phyloP scores from a whole-genome alignment of 2,797 vertebrate species.

The Hybognathus amarus region DNA sequence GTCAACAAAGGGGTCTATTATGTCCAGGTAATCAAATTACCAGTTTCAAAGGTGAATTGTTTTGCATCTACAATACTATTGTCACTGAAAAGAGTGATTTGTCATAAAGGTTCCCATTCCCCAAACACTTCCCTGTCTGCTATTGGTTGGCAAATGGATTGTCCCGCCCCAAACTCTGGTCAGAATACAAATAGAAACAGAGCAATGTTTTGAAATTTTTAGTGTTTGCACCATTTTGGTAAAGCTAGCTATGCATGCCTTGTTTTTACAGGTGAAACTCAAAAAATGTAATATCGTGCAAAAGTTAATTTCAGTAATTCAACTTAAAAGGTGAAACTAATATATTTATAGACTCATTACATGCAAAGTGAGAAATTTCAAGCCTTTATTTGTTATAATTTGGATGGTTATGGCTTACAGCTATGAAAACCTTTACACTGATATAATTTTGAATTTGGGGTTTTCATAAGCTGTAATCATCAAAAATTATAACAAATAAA shows the following conservation, averaged over 20 bases:
- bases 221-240: background rate
- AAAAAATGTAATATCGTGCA: too few relatives aligned
- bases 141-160: background rate
- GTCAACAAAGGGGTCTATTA: slow-evolving; percentile 96
- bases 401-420: too few relatives aligned
- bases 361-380: too few relatives aligned
- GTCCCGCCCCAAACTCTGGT: background rate
- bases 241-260: background rate
- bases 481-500: too few relatives aligned
- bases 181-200: too few relatives aligned
- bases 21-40: slow-evolving; percentile 85
- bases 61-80: background rate
- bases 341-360: too few relatives aligned
- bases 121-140: background rate
- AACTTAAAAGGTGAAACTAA: too few relatives aligned
- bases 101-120: background rate
- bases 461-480: too few relatives aligned
- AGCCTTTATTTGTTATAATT: too few relatives aligned
- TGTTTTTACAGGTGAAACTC: background rate
- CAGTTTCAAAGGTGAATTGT: background rate
- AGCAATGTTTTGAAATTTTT: background rate
- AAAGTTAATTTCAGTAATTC: too few relatives aligned
- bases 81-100: background rate
- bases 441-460: too few relatives aligned
- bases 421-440: too few relatives aligned